Conservation (phyloP, 2,113 vertebrate genomes). For the Trachemys scripta region DNA sequence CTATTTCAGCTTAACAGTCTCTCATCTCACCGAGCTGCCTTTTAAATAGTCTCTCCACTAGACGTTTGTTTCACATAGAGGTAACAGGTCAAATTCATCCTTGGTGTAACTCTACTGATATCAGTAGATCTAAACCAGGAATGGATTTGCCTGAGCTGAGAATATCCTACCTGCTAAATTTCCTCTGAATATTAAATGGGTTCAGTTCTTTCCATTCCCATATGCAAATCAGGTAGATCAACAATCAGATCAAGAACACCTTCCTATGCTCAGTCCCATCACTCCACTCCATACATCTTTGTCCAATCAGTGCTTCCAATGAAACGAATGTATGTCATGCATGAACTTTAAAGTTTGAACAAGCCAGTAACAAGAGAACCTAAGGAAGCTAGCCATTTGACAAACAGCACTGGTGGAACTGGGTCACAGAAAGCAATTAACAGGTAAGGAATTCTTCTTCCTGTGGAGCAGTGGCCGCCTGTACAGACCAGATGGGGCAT, state of each 20-base stretch:
- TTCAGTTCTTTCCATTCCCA: not conserved
- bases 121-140: not conserved
- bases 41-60: not conserved
- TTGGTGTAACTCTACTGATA: not conserved
- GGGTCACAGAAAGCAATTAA: not conserved
- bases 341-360: not conserved
- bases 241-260: not conserved
- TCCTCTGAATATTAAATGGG: not conserved
- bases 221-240: not conserved
- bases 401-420: not conserved
- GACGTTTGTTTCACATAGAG: not conserved
- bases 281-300: not conserved
- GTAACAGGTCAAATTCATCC: not conserved
- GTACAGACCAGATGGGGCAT: conserved; percentile 39
- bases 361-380: not conserved
- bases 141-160: not conserved
- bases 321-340: not conserved
- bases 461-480: not conserved
- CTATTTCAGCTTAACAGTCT: not conserved
- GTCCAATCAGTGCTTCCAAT: not conserved
- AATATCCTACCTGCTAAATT: not conserved
- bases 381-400: not conserved
- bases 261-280: not conserved
- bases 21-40: not conserved
- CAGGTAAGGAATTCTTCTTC: not conserved